Conservation (phyloP, 2,888 invertebrate species). For the Cosmorhoe ocellata region DNA sequence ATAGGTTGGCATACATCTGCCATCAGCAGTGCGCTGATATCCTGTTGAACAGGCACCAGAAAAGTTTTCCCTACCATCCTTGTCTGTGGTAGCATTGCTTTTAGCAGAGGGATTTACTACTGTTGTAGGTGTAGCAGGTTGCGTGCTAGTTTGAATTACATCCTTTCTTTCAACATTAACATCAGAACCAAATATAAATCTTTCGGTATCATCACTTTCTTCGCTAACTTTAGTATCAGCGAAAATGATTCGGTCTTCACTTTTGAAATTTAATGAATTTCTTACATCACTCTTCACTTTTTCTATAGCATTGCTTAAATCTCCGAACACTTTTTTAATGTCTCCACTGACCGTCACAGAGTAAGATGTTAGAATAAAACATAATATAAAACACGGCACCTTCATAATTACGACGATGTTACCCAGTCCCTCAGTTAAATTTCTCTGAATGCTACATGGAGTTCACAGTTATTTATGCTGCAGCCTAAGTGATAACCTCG, state of each 20-base stretch:
- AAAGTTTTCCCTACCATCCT: slow-evolving; percentile 61
- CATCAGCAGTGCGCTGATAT: slow-evolving; percentile 58
- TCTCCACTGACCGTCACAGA: slow-evolving; percentile 42
- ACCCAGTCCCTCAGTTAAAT: slow-evolving; percentile 32
- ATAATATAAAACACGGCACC: slow-evolving; percentile 37
- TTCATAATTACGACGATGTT: slow-evolving; percentile 47
- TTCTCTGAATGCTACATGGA: slow-evolving; percentile 23
- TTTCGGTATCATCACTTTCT: not conserved
- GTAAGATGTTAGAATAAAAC: slow-evolving; percentile 39
- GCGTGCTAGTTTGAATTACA: slow-evolving; percentile 14
- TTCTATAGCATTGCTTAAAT: slow-evolving; percentile 39
- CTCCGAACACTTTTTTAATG: slow-evolving; percentile 41
- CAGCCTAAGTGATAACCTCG: slow-evolving; percentile 10
- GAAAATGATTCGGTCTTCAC: slow-evolving; percentile 24
- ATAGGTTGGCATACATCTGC: slow-evolving; percentile 56
- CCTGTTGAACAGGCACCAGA: slow-evolving; percentile 56
- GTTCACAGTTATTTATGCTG: not conserved
- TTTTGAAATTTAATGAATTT: slow-evolving; percentile 28
- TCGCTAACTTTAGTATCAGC: slow-evolving; percentile 26
- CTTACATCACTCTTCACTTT: slow-evolving; percentile 44
- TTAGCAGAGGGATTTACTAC: slow-evolving; percentile 17
- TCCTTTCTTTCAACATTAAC: not conserved
- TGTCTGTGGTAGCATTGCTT: slow-evolving; percentile 35
- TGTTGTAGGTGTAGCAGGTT: slow-evolving; percentile 22
- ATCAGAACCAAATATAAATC: not conserved